Evolutionary conservation across 2,797 vertebrate genomes (phyloP).

Genomic region (Geotrypetes seraphini): DNA sequence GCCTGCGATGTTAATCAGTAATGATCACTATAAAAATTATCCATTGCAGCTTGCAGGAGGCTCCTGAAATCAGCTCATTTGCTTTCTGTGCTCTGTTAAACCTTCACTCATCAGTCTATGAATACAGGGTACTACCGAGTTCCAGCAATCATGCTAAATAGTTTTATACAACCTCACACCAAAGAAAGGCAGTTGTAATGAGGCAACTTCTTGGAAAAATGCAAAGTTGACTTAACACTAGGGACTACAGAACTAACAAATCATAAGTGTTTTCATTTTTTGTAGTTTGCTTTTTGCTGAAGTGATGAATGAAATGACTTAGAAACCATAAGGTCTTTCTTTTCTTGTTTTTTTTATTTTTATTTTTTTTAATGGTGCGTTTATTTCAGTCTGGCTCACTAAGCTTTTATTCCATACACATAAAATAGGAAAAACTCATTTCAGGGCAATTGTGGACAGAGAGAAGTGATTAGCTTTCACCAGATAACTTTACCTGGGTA

Average conservation of each 20-base stretch:
- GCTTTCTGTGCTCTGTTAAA: conserved; percentile 21
- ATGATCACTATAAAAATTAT: conserved; percentile 11
- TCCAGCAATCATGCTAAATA: conserved; percentile 16
- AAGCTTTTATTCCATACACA: accelerated
- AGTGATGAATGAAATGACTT: background rate
- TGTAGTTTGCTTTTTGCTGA: background rate
- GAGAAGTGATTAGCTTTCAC: too few relatives aligned
- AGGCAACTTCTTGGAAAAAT: conserved; percentile 10
- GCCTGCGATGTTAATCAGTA: conserved; percentile 24
- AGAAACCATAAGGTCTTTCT: conserved; percentile 4
- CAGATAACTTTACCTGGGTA: too few relatives aligned
- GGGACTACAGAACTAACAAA: conserved; percentile 1
- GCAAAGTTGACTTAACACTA: conserved; percentile 26
- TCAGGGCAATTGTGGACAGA: too few relatives aligned
- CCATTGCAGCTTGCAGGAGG: background rate
- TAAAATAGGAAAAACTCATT: too few relatives aligned
- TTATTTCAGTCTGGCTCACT: too few relatives aligned
- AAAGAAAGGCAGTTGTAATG: conserved; percentile 15
- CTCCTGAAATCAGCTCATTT: conserved; percentile 4
- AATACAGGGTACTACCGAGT: conserved; percentile 12
- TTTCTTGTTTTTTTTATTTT: background rate
- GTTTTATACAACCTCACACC: conserved; percentile 10
- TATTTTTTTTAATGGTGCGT: too few relatives aligned
- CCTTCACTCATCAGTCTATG: conserved; percentile 27
- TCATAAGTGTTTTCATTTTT: background rate